Conservation (phyloP, 2,888 invertebrate species). For the Colostygia pectinataria region DNA sequence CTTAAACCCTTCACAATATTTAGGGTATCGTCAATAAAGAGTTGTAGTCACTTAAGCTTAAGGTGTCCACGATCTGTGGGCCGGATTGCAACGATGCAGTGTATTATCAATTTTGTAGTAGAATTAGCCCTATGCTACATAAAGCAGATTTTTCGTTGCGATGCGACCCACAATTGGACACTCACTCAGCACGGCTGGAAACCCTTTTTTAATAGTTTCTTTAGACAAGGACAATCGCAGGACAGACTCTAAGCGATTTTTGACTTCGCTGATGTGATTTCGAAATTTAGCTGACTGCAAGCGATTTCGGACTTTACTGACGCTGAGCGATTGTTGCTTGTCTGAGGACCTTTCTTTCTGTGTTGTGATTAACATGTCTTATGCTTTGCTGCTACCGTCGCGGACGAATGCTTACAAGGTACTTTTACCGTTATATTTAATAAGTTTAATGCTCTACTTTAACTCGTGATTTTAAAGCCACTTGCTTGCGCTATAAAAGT, state of each 20-base stretch:
- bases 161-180: not conserved
- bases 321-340: constrained; percentile 10
- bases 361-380: constrained; percentile 78
- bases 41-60: constrained; percentile 30
- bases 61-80: not conserved
- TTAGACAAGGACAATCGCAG: constrained; percentile 11
- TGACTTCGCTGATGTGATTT: not conserved
- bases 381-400: constrained; percentile 77
- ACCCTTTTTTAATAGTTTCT: constrained; percentile 50
- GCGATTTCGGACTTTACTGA: not conserved
- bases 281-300: not conserved
- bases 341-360: constrained; percentile 56
- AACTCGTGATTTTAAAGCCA: constrained; percentile 55
- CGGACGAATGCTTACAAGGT: constrained; percentile 78
- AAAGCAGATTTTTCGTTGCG: not conserved
- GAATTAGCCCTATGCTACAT: not conserved
- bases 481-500: constrained; percentile 63
- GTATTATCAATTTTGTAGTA: no score
- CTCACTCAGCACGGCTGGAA: constrained; percentile 38
- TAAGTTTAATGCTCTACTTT: constrained; percentile 46
- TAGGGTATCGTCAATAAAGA: constrained; percentile 52
- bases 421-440: constrained; percentile 60
- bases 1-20: constrained; percentile 51
- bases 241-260: not conserved
- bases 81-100: not conserved